Percentiles rank a stretch among this genome's conserved stretches.
Evolutionary conservation across 2,113 vertebrate genomes (phyloP).

Genomic region (Bos indicus): DNA sequence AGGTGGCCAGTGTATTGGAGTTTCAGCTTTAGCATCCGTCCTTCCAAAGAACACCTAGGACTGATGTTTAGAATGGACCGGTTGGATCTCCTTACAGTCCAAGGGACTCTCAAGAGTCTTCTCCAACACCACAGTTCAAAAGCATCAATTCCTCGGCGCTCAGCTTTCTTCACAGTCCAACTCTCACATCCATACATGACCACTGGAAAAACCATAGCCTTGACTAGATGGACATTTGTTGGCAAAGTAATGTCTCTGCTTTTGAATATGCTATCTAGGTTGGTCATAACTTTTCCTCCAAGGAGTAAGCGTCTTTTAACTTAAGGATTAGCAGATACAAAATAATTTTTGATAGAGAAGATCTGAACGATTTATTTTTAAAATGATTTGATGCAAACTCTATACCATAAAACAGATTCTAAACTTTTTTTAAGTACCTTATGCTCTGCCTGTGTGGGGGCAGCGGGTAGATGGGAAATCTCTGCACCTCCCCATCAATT

Average conservation of each 20-base stretch:
- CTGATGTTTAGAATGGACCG: too few relatives aligned
- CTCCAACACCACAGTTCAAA: too few relatives aligned
- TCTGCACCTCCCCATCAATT: background rate
- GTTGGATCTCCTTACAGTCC: too few relatives aligned
- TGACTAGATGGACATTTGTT: too few relatives aligned
- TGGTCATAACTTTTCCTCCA: background rate
- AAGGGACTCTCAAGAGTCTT: too few relatives aligned
- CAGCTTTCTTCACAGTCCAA: too few relatives aligned
- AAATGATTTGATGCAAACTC: background rate
- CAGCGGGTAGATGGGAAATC: background rate
- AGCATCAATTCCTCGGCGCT: rapidly evolving
- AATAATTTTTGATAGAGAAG: background rate
- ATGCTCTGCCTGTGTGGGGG: background rate
- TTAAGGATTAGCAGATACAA: background rate
- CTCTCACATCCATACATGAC: too few relatives aligned
- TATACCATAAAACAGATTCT: background rate
- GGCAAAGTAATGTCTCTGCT: too few relatives aligned
- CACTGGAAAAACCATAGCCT: too few relatives aligned
- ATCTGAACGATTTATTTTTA: background rate
- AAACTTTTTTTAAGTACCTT: background rate
- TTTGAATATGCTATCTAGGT: background rate
- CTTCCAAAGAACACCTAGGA: too few relatives aligned
- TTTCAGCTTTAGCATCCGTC: too few relatives aligned
- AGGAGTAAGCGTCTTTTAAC: background rate
- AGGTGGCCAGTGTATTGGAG: too few relatives aligned